Percentiles rank a stretch among this genome's conserved stretches.
Conservation (phyloP, 2,797 vertebrate genomes). For the Anisognathus igniventris region DNA sequence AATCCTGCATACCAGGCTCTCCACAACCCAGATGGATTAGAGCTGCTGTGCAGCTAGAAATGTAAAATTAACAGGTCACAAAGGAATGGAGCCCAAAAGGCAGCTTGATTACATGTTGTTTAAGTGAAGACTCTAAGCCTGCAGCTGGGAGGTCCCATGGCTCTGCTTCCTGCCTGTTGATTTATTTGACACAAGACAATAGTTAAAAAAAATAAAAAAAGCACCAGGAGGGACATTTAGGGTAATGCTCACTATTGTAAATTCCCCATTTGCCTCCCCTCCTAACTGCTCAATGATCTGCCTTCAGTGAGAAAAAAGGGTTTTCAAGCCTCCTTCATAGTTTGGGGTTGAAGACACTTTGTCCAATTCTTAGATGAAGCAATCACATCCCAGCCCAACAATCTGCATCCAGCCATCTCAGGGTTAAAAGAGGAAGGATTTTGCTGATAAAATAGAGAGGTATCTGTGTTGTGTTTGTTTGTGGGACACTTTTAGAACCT, state of each 20-base stretch:
- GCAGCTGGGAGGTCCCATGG: neutral
- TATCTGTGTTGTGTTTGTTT: neutral
- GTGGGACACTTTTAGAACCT: neutral
- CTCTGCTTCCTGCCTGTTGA: neutral
- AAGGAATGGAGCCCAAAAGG: neutral
- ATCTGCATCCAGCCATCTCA: rapidly evolving
- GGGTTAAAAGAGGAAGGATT: neutral
- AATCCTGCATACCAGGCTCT: neutral
- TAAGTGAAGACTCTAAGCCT: neutral
- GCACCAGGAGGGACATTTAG: neutral
- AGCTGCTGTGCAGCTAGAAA: neutral
- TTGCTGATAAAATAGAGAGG: neutral
- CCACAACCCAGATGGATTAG: neutral
- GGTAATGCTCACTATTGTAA: neutral
- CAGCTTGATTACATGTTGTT: neutral
- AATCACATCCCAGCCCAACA: too few species aligned
- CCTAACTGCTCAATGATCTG: neutral
- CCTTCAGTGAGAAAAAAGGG: neutral
- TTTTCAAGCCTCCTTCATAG: neutral
- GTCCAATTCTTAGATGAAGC: too few species aligned
- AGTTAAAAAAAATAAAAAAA: neutral
- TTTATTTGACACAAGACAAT: neutral
- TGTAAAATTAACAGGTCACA: neutral
- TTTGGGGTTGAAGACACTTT: neutral
- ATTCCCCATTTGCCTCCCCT: neutral